Conservation (phyloP, 2,797 vertebrate species). For the Argya squamiceps region DNA sequence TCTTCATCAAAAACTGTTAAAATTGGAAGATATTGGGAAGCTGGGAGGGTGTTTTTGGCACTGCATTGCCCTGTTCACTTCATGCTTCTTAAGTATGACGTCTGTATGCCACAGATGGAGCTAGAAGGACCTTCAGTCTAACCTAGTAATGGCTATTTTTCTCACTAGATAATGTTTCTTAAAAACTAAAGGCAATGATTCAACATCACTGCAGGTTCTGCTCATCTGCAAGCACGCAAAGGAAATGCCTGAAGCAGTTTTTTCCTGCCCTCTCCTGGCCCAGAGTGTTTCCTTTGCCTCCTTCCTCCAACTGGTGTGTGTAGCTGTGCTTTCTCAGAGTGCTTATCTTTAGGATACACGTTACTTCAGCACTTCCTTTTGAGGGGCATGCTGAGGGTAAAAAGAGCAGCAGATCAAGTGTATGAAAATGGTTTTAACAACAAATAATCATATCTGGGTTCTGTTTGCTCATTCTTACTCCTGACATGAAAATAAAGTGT, state of each 20-base stretch:
- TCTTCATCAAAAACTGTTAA: not conserved
- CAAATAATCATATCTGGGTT: not conserved
- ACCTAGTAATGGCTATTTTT: not conserved
- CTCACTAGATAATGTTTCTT: not conserved
- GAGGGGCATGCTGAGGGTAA: not conserved
- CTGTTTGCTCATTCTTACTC: not conserved
- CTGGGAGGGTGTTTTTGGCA: not conserved
- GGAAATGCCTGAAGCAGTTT: slow-evolving; percentile 31
- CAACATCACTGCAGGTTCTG: not conserved
- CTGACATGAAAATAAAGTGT: not conserved
- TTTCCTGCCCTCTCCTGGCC: slow-evolving; percentile 6
- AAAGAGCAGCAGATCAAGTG: not conserved
- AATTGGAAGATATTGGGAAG: not conserved
- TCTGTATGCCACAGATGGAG: not conserved
- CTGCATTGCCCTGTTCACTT: not conserved
- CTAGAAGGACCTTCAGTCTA: not conserved
- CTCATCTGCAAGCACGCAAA: not conserved
- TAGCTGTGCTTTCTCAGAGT: not conserved
- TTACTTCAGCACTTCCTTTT: slow-evolving; percentile 28
- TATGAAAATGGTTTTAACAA: not conserved
- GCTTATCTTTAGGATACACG: slow-evolving; percentile 30
- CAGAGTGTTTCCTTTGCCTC: not conserved
- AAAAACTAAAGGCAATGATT: not conserved
- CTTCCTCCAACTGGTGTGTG: not conserved
- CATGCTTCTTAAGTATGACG: not conserved